Evolutionary conservation across 2,113 vertebrate genomes (phyloP), one percentile per base, ranked within the genome.

Genomic region (Cynopterus brachyotis): DNA sequence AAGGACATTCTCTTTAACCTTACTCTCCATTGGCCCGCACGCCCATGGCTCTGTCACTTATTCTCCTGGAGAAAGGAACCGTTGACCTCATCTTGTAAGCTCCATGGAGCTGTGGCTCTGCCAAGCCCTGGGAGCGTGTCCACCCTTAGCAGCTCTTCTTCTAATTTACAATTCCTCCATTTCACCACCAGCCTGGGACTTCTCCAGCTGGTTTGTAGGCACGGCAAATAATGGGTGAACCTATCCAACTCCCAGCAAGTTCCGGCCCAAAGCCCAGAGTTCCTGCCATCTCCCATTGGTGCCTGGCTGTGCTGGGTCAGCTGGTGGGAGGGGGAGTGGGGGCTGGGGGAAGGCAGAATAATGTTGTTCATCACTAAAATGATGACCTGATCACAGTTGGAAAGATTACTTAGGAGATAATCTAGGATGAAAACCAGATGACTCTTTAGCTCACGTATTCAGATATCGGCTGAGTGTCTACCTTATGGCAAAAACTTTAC

Each of bases 1-100:
- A 57, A 85, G 83, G 83, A 78, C 87, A 30, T 45, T 85, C 42
- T 62, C 37, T 83, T 91, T 92, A 67, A 73, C 15, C 96, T 73
- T 32, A 50, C 69, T 85, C 76, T 40, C 94, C 94, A 97, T 95
- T 98, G 97, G 97, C 45, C 59, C n/a, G 13, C 7, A 59, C 0
- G 32, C 32, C 69, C 37, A 22, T 12, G 22, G 42, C 35, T 83
- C 93, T 80, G 92, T 73, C 70, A 86, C 62, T 86, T 42, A 76
- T 16, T 93, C 12, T 91, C 89, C 88, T 9, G 66, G 90, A 92
- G 66, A 95, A 95, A 84, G 40, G 84, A 90, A 66, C 9, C 9
- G 20, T 24, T 96, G 94, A 85, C 92, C 60, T 97, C n/a, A 37
- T 72, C 84, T n/a, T n/a, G 30, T 2, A 28, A 75, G 30, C 45